A percentile compares a stretch with the other conserved stretches of the same genome.
phyloP scores from a whole-genome alignment of 2,797 vertebrate species.

The Arrhamphus sclerolepis region DNA sequence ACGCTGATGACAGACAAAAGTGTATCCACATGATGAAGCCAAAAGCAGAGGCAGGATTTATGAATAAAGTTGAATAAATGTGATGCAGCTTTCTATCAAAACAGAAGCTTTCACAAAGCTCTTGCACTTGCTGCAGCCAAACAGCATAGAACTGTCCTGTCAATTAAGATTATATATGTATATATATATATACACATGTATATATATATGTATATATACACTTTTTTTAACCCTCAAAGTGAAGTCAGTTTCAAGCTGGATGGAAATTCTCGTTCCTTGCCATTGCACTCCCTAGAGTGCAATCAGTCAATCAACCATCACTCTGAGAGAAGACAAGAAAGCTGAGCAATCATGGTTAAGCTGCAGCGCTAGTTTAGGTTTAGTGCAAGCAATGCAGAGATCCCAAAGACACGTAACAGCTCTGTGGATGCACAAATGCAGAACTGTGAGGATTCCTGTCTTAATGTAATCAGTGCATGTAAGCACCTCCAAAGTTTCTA shows the following conservation, averaged over 20 bases:
- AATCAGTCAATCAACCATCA: not conserved
- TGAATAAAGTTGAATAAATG: not conserved
- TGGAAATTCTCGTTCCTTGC: no score
- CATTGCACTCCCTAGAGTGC: no score
- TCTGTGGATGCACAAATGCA: not conserved
- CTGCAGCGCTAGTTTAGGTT: not conserved
- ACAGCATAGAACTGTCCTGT: no score
- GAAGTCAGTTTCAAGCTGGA: no score
- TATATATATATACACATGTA: no score
- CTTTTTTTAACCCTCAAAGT: no score
- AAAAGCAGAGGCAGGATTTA: not conserved
- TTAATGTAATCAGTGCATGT: not conserved
- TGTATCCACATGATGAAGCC: not conserved
- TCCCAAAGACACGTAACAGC: not conserved
- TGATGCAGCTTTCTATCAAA: not conserved
- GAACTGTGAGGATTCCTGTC: not conserved
- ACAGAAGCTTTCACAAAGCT: not conserved
- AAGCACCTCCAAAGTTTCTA: not conserved
- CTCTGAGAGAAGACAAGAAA: not conserved
- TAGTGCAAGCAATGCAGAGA: no score
- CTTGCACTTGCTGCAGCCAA: not conserved
- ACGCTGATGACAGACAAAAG: not conserved
- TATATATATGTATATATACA: no score
- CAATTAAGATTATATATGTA: no score
- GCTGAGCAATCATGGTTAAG: not conserved